Evolutionary conservation across 2,888 invertebrate genomes (phyloP), one percentile per base, ranked within the genome.

Genomic region (Polia nebulosa): DNA sequence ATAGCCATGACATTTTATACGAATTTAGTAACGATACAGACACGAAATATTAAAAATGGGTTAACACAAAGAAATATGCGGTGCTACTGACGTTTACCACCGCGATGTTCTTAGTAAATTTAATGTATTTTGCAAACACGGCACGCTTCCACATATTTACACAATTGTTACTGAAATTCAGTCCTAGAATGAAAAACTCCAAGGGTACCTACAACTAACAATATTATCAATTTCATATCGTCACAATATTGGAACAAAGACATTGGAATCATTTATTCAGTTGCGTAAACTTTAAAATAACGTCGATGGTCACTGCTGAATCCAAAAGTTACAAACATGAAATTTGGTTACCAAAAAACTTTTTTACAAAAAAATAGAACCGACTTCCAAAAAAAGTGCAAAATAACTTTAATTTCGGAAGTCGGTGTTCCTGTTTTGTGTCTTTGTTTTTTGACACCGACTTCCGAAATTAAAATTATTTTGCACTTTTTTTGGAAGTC

Each of bases 71-170:
- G 82, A 81, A 81, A 69, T 76, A 75, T 81, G 57, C 70, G 67
- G 60, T 62, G 71, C 75, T 66, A 89, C 90, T 89, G 87, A 63
- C 78, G 72, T 76, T 69, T 82, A 72, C 67, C 62, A 72, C 55
- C 45, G 64, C 51, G 27, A 66, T 61, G 41, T 59, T 73, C 59
- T 64, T 64, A 62, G 72, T 71, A 72, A 64, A 78, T 53, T 66
- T 55, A 52, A 64, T 69, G 41, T 76, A 61, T 89, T 86, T 76
- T 84, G 75, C 80, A 87, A 82, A 87, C 85, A 88, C 81, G 89
- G 91, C 93, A 93, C 93, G 89, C 93, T 92, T 91, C 87, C 66
- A 77, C 75, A 74, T 94, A 83, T 94, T 94, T 95, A 83, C 78
- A 90, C 94, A 95, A 89, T 79, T 95, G 95, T 80, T 78, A 52